Evolutionary conservation across 2,797 vertebrate species (phyloP).

Genomic region (Columba guinea): DNA sequence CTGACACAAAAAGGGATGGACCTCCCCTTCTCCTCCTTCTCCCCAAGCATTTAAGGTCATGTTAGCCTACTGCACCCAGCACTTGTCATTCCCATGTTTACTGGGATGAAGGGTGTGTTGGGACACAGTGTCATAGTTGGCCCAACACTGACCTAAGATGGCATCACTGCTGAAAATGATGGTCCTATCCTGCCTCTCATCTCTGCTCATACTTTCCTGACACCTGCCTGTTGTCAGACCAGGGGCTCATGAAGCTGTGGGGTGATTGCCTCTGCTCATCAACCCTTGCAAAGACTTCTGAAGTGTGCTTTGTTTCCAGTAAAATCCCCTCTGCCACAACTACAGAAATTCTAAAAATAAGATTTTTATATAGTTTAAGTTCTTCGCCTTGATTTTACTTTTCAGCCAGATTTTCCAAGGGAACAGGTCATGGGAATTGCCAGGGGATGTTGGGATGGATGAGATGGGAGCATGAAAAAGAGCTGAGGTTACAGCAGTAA

Average conservation of each 20-base stretch:
- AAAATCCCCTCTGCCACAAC: background rate
- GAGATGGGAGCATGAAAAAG: background rate
- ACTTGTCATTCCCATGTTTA: background rate
- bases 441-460: background rate
- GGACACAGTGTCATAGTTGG: background rate
- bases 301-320: background rate
- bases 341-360: background rate
- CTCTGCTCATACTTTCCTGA: background rate
- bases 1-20: background rate
- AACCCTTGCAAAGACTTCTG: background rate
- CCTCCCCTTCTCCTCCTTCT: background rate
- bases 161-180: background rate
- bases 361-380: background rate
- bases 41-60: accelerated
- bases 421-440: background rate
- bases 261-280: background rate
- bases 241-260: background rate
- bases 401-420: background rate
- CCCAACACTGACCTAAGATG: background rate
- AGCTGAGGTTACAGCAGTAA: background rate
- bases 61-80: background rate
- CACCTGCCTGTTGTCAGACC: background rate
- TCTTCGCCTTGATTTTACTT: background rate
- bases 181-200: background rate
- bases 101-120: background rate